These are phyloP conservation scores for Pyrocephalus nanus DNA, from an alignment of 2,797 vertebrate genomes.

Conservation along the genomic window DNA sequence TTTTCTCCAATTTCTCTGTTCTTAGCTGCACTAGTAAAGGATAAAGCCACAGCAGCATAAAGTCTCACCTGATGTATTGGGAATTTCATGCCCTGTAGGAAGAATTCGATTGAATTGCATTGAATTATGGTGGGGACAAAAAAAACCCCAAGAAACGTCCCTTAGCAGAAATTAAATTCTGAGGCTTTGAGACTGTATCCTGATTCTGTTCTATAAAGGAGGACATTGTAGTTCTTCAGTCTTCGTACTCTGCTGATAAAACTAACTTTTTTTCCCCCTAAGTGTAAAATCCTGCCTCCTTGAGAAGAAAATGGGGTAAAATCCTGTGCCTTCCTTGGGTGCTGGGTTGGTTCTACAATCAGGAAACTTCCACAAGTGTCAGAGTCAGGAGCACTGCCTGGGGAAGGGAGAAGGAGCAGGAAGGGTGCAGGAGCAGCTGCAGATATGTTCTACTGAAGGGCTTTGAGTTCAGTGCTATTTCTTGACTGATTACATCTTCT, in stretches of 20 bases:
- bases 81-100: conserved; percentile 1
- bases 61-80: neutral
- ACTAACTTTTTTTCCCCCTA: neutral
- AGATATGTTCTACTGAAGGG: neutral
- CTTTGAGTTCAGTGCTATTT: neutral
- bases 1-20: neutral
- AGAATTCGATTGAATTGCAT: neutral
- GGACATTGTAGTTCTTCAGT: neutral
- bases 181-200: neutral
- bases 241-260: neutral
- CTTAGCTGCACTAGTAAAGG: neutral
- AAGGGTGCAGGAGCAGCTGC: neutral
- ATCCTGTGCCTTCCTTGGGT: neutral
- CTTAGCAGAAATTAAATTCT: neutral
- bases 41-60: neutral
- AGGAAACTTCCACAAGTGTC: neutral
- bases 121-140: neutral
- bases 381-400: neutral
- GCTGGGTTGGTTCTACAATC: neutral
- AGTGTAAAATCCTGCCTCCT: neutral
- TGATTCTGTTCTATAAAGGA: neutral
- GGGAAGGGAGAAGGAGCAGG: neutral
- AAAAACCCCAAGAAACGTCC: neutral
- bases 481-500: neutral
- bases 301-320: neutral